These are phyloP conservation scores for Pomacea maculata DNA, from an alignment of 1,140 invertebrate species.

Conservation along the genomic window DNA sequence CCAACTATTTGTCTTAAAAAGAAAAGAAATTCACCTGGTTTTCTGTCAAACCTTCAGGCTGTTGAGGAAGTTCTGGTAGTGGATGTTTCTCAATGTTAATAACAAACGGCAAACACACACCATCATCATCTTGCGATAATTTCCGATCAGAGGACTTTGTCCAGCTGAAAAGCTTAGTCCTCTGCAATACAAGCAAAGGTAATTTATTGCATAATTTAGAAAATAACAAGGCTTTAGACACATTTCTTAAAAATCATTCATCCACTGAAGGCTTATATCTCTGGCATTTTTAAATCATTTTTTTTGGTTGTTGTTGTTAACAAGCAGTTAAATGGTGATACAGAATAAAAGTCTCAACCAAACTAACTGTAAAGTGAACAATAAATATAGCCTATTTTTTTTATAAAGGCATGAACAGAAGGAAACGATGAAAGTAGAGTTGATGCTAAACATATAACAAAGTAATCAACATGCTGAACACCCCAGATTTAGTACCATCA, in stretches of 20 bases:
- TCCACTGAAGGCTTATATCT: no score
- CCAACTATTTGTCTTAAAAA: no score
- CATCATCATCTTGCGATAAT: constrained; percentile 8
- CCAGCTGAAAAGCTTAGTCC: background rate
- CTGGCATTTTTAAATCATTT: background rate
- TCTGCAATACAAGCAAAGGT: background rate
- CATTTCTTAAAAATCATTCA: no score
- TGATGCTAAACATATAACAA: no score
- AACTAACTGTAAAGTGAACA: background rate
- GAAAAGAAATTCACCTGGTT: constrained; percentile 37
- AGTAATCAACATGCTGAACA: no score
- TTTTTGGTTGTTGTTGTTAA: background rate
- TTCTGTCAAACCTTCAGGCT: constrained; percentile 39
- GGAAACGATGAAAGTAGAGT: no score
- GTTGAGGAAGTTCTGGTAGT: constrained; percentile 44
- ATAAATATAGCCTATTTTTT: no score
- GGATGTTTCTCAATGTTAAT: constrained; percentile 44
- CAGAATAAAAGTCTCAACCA: background rate
- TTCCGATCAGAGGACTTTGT: background rate
- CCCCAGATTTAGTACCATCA: no score
- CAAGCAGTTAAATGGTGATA: background rate
- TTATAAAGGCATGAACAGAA: no score
- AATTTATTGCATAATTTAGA: background rate
- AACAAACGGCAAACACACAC: constrained; percentile 35
- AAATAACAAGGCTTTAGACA: background rate